Base-by-base conservation (phyloP, 2,797 vertebrate genomes). In the Prionace glauca region DNA sequence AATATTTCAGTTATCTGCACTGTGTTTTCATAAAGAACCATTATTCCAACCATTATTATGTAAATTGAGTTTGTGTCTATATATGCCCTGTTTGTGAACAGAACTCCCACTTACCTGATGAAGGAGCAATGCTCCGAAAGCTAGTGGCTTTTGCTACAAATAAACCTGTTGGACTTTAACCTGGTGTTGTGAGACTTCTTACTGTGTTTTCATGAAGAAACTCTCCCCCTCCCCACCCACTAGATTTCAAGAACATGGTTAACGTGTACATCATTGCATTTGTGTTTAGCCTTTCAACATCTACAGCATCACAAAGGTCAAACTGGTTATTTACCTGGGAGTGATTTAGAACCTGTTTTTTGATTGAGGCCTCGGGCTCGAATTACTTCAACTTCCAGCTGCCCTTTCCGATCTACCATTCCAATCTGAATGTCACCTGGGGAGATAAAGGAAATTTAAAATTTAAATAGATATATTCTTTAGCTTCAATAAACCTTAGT, bases 321-420 rank as follows among this genome's bases (percentile, higher is more conserved):
- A 95, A 74, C 5, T 50, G 26, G 5, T 69, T 72, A 95, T 97
- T 98, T 97, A 99, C 99, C 99, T 95, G 99, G 99, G 95, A 99
- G 99, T 92, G 99, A 99, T 97, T 99, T 99, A 95, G 99, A 99
- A 95, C 99, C 99, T 95, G 99, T 98, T 96, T 99, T 99, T 96
- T 99, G 99, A 10, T 97, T 98, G 93, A 99, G 98, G 96, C 99
- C 99, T 96, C 99, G 98, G 36, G 99, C 99, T 97, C 99, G 97
- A 96, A 99, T 99, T 95, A 99, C 99, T 97, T 99, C 99, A 95
- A 99, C 99, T 98, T 99, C 99, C 97, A 99, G 97, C 72, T 99
- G 98, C 26, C 99, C 98, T 96, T 99, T 99, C 97, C 99, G 99
- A 97, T 99, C 99, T 96, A 99, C 98, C 99, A 99, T 99, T 96